Conservation (phyloP, 2,113 vertebrate species). For the Nothobranchius furzeri region DNA sequence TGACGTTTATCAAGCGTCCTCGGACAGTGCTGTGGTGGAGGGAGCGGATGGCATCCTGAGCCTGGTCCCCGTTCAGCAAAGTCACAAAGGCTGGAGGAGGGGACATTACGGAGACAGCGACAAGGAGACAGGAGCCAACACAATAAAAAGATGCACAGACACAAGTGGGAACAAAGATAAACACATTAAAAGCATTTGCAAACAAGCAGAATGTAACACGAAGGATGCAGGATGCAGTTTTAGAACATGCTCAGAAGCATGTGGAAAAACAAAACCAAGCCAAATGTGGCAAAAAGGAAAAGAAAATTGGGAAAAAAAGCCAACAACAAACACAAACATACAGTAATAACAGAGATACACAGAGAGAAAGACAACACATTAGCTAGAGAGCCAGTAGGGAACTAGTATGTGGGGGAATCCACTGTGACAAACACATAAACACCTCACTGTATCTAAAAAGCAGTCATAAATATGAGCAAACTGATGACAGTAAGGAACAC, state of each 20-base stretch:
- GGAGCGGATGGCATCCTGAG: slow-evolving; percentile 89
- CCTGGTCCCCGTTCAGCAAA: slow-evolving; percentile 94
- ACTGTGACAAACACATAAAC: slow-evolving; percentile 70
- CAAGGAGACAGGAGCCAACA: slow-evolving; percentile 38
- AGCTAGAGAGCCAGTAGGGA: slow-evolving; percentile 72
- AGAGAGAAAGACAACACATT: slow-evolving; percentile 81
- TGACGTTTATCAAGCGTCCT: slow-evolving; percentile 88
- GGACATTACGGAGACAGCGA: slow-evolving; percentile 68
- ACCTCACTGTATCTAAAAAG: slow-evolving; percentile 25
- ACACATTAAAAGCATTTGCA: slow-evolving; percentile 63
- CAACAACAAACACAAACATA: slow-evolving; percentile 46
- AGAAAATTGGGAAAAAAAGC: slow-evolving; percentile 12
- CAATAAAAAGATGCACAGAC: slow-evolving; percentile 47
- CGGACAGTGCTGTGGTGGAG: slow-evolving; percentile 90
- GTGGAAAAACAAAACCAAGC: slow-evolving; percentile 40
- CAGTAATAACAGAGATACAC: slow-evolving; percentile 72
- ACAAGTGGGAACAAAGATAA: slow-evolving; percentile 30
- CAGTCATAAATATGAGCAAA: slow-evolving; percentile 11
- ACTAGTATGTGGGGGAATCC: slow-evolving; percentile 65
- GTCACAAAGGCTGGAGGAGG: slow-evolving; percentile 92
- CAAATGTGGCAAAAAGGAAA: slow-evolving; percentile 29
- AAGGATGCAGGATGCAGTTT: slow-evolving; percentile 11
- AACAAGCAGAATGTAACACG: slow-evolving; percentile 39
- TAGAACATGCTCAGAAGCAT: slow-evolving; percentile 49
- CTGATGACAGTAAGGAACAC: slow-evolving; percentile 13